A percentile compares a stretch with the other conserved stretches of the same genome.
Evolutionary conservation across 1,140 invertebrate species (phyloP).

Genomic region (Mactra quadrangularis): DNA sequence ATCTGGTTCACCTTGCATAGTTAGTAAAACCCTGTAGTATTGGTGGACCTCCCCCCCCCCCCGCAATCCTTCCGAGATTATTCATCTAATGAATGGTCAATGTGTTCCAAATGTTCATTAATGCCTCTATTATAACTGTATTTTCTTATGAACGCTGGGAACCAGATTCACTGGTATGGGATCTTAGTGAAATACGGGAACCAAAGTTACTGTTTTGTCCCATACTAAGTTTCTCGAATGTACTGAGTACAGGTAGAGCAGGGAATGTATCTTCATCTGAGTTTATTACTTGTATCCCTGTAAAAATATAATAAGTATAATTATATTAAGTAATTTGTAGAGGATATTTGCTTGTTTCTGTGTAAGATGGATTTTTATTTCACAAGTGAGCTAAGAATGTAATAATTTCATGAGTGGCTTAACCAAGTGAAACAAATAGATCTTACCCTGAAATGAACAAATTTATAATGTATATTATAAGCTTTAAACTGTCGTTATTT

Average conservation of each 20-base stretch:
- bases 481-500: no score
- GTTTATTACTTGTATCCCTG: constrained; percentile 56
- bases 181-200: constrained; percentile 56
- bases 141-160: constrained; percentile 19
- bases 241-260: constrained; percentile 36
- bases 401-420: not conserved
- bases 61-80: no score
- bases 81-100: no score
- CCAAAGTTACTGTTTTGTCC: constrained; percentile 41
- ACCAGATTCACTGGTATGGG: constrained; percentile 18
- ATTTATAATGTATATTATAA: no score
- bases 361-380: not conserved
- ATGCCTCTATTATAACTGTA: no score
- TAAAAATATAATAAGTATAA: constrained; percentile 10
- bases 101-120: no score
- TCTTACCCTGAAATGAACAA: no score
- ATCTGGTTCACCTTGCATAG: no score
- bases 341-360: not conserved
- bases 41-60: no score
- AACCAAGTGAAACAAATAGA: not conserved
- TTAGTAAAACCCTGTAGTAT: no score
- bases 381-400: not conserved
- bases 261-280: constrained; percentile 52
- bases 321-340: no score
- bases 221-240: constrained; percentile 59